These are phyloP conservation scores for Cisticola juncidis DNA, from an alignment of 2,113 vertebrate genomes.

Conservation along the genomic window DNA sequence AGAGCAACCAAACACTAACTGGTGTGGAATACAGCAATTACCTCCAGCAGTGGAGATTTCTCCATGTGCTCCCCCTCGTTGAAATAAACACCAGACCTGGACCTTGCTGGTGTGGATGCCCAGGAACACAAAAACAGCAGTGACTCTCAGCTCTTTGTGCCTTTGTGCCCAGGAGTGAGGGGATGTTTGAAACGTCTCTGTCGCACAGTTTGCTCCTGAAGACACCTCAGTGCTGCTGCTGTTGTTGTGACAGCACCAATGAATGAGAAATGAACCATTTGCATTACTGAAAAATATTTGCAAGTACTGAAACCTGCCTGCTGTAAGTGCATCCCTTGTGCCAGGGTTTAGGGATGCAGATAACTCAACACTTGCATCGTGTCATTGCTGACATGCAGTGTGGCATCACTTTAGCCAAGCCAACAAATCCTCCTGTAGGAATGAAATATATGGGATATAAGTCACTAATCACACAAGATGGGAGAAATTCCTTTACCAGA, in stretches of 20 bases:
- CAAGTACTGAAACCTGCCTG: neutral
- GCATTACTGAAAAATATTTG: neutral
- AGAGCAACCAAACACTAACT: neutral
- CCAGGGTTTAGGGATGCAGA: neutral
- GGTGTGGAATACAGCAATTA: neutral
- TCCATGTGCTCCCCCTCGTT: neutral
- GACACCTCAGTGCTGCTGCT: neutral
- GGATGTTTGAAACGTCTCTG: neutral
- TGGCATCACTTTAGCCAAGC: neutral
- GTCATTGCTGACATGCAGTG: neutral
- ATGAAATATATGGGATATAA: neutral
- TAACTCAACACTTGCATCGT: neutral
- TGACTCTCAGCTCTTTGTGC: neutral
- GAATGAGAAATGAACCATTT: neutral
- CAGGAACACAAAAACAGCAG: neutral
- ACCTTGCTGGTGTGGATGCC: neutral
- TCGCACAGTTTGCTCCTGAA: neutral
- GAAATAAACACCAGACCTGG: neutral
- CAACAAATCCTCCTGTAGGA: neutral
- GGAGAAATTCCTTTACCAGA: neutral
- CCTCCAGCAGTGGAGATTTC: neutral
- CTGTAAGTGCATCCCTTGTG: neutral
- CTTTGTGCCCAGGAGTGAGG: neutral
- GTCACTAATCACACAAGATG: neutral
- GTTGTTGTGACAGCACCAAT: neutral